Base-by-base conservation (phyloP, 2,888 invertebrate genomes). In the Baronia brevicornis region DNA sequence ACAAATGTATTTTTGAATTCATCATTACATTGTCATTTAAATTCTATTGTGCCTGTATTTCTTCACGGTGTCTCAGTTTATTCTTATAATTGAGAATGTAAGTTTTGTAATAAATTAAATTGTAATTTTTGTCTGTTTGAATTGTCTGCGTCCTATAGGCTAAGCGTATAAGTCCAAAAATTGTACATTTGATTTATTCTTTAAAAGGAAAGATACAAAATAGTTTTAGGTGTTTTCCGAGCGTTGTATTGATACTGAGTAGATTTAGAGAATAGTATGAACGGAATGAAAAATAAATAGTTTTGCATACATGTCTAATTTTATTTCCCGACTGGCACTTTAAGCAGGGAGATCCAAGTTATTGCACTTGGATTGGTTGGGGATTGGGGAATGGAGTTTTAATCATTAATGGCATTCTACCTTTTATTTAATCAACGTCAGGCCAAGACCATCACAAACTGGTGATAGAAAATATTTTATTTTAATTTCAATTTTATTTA, bases 201-300 rank as follows among this genome's bases (percentile, higher is more conserved):
- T n/a, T n/a, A n/a, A n/a, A 47, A 38, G 32, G 41, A 34, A 28
- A 22, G 21, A 30, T 28, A 39, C 27, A 33, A 32, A 32, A 24
- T 44, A 38, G 42, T 29, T 45, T 41, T 45, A 47, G 44, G 42
- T 28, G 34, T 46, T 48, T 41, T 44, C 33, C 29, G 46, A 36
- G 43, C 61, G 56, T n/a, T n/a, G n/a, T 34, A 41, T 46, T 51
- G 38, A 49, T 46, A 47, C 37, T 59, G 54, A 46, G 46, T 41
- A 52, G 54, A 53, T 54, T 46, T 53, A 58, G 53, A 51, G 15
- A 13, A 36, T 23, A 27, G 30, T 27, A 8, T 30, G 13, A 31
- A 36, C 47, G 40, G 45, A 52, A 60, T 61, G 55, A 66, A 38
- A 64, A 70, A 65, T 66, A 69, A 70, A 70, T 70, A 70, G 68